phyloP scores from a whole-genome alignment of 2,888 invertebrate genomes.

The Protodeltote pygarga region DNA sequence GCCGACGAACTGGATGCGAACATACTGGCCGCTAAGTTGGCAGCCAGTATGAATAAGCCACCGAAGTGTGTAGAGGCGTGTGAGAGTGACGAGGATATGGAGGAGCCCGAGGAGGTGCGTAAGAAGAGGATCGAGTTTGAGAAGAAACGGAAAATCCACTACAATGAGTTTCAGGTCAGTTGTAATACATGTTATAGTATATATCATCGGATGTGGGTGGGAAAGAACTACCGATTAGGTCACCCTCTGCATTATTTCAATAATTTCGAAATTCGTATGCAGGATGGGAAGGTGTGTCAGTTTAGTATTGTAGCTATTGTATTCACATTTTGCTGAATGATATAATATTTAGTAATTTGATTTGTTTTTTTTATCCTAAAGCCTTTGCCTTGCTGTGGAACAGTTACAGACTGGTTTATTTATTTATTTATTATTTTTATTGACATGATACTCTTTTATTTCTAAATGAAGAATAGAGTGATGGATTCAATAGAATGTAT shows the following conservation, averaged over 20 bases:
- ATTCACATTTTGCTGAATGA: neutral
- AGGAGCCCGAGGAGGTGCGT: constrained; percentile 88
- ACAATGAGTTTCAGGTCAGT: constrained; percentile 94
- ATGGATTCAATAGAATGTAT: neutral
- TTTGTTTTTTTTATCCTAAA: too few relatives aligned
- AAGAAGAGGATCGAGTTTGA: constrained; percentile 93
- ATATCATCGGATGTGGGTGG: constrained; percentile 32
- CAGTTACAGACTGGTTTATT: too few relatives aligned
- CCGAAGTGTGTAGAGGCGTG: constrained; percentile 79
- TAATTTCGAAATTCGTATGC: constrained; percentile 14
- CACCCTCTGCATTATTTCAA: constrained; percentile 22
- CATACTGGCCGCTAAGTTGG: constrained; percentile 91
- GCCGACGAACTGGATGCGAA: constrained; percentile 89
- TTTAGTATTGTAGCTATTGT: neutral
- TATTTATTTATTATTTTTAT: too few relatives aligned
- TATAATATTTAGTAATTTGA: too few relatives aligned
- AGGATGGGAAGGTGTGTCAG: neutral
- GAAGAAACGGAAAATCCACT: constrained; percentile 97
- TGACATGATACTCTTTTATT: too few relatives aligned
- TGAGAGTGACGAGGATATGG: constrained; percentile 87
- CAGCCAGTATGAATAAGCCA: constrained; percentile 84
- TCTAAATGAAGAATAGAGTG: too few relatives aligned
- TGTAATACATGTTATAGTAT: constrained; percentile 5
- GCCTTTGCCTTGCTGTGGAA: too few relatives aligned
- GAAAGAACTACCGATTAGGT: constrained; percentile 39